These are phyloP conservation scores for Drosophila limbata DNA, from an alignment of 2,888 invertebrate genomes.

Conservation along the genomic window DNA sequence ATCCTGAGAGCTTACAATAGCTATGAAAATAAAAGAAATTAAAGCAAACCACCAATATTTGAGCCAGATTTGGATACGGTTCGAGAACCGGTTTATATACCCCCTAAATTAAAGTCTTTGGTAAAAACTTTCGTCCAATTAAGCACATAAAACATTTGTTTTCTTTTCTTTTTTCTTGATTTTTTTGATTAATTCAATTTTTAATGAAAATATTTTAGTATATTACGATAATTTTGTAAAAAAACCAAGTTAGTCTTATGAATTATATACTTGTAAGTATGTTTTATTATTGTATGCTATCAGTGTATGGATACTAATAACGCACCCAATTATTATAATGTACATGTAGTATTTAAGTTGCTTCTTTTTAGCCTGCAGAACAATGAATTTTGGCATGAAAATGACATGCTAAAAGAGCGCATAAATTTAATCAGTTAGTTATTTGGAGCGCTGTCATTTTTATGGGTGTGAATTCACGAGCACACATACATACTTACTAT, in stretches of 20 bases:
- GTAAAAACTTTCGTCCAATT: too few relatives aligned
- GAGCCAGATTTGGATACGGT: too few relatives aligned
- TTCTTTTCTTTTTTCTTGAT: too few relatives aligned
- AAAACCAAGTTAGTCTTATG: too few relatives aligned
- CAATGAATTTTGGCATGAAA: constrained; percentile 41
- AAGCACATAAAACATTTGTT: too few relatives aligned
- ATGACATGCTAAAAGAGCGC: constrained; percentile 57
- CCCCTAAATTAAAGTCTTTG: too few relatives aligned
- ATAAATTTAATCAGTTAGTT: constrained; percentile 71
- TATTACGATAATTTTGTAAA: too few relatives aligned
- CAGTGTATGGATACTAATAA: constrained; percentile 19
- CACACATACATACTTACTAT: neutral
- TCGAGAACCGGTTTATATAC: neutral
- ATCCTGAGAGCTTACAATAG: neutral
- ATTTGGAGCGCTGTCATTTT: constrained; percentile 23
- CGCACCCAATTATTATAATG: constrained; percentile 28
- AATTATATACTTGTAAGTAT: too few relatives aligned
- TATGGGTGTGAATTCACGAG: constrained; percentile 38
- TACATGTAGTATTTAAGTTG: neutral
- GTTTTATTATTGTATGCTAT: too few relatives aligned
- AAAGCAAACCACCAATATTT: too few relatives aligned
- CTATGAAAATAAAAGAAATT: neutral
- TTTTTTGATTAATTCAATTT: too few relatives aligned
- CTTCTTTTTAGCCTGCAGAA: constrained; percentile 5
- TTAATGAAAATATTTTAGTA: too few relatives aligned